A percentile compares a stretch with the other conserved stretches of the same genome.
Evolutionary conservation across 2,888 invertebrate genomes (phyloP).

Genomic region (Dinocampus coccinellae): DNA sequence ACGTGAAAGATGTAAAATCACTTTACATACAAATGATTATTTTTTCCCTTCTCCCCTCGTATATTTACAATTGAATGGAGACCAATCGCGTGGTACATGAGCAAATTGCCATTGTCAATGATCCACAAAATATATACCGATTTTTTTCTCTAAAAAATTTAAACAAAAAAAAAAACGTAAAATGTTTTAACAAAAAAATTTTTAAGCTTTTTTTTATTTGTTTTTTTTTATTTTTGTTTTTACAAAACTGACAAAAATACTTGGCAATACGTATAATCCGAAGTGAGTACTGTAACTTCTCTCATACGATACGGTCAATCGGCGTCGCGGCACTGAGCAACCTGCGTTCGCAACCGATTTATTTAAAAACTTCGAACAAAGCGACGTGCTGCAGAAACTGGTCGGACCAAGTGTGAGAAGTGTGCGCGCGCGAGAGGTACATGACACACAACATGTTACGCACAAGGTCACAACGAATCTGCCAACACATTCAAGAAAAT

Average conservation of each 20-base stretch:
- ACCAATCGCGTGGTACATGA: background rate
- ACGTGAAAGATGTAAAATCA: background rate
- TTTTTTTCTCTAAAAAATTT: too few relatives aligned
- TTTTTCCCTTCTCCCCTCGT: background rate
- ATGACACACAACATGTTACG: conserved; percentile 17
- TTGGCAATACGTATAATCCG: background rate
- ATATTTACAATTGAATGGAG: too few relatives aligned
- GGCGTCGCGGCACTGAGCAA: conserved; percentile 54
- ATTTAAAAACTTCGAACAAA: conserved; percentile 57
- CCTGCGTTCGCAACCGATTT: conserved; percentile 51
- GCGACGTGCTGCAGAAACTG: conserved; percentile 32
- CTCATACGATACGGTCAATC: conserved; percentile 50
- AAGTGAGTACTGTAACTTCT: background rate
- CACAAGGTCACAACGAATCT: conserved; percentile 30
- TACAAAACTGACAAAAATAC: background rate
- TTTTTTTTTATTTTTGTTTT: too few relatives aligned
- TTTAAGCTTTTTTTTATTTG: too few relatives aligned
- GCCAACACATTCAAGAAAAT: conserved; percentile 7
- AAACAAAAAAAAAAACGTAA: too few relatives aligned
- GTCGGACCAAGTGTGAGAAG: conserved; percentile 24
- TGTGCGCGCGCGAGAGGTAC: conserved; percentile 11
- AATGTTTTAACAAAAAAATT: too few relatives aligned
- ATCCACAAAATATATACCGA: too few relatives aligned
- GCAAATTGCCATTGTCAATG: too few relatives aligned
- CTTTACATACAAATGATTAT: background rate